Evolutionary conservation across 2,113 vertebrate species (phyloP).

Genomic region (Harpagus bidentatus): DNA sequence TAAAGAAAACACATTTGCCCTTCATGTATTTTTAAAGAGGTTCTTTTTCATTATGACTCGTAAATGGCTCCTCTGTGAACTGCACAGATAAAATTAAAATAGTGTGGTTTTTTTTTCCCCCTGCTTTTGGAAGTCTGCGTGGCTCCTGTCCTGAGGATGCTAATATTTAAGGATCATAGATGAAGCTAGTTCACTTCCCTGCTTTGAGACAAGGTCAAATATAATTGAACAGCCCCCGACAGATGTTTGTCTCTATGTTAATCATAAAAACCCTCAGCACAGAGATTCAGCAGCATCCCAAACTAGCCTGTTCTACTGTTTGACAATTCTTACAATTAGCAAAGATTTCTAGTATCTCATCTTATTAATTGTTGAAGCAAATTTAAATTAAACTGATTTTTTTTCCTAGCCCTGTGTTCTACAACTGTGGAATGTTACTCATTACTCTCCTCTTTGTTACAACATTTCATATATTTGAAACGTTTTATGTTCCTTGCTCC

Average conservation of each 20-base stretch:
- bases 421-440: background rate
- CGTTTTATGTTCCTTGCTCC: background rate
- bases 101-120: accelerated
- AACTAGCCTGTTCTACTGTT: background rate
- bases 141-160: background rate
- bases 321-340: background rate
- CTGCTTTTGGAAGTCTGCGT: background rate
- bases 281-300: background rate
- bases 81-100: background rate
- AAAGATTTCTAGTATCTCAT: background rate
- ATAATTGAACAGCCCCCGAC: background rate
- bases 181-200: background rate
- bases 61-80: constrained; percentile 39
- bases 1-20: constrained; percentile 69
- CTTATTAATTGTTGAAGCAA: background rate
- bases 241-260: background rate
- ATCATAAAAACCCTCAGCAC: background rate
- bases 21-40: constrained; percentile 73
- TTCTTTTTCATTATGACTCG: constrained; percentile 56
- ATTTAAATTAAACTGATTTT: background rate
- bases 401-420: background rate
- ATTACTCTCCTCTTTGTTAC: background rate
- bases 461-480: background rate
- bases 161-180: background rate
- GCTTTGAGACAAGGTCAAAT: background rate